phyloP scores from a whole-genome alignment of 2,797 vertebrate genomes.

The Bradypus variegatus region DNA sequence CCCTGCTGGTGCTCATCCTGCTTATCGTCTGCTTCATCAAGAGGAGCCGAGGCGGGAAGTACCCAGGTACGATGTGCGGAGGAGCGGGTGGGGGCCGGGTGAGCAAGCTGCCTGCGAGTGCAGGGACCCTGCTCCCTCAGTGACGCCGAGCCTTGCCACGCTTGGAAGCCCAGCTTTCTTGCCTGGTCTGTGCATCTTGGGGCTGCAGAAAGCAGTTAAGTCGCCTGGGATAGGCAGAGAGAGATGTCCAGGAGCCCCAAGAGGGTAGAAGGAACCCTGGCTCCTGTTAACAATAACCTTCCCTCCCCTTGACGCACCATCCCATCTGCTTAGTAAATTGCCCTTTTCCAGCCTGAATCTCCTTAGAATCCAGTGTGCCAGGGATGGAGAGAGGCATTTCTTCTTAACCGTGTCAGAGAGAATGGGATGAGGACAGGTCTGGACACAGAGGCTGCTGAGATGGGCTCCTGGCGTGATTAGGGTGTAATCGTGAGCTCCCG shows the following conservation, averaged over 20 bases:
- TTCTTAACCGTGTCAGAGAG: not conserved
- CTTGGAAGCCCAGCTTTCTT: not conserved
- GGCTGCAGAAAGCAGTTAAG: conserved; percentile 42
- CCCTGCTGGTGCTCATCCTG: conserved; percentile 94
- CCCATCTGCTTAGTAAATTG: conserved; percentile 29
- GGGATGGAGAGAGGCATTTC: not conserved
- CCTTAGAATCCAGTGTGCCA: not conserved
- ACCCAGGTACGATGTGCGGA: conserved; percentile 80
- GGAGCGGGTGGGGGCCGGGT: not conserved
- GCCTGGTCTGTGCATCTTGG: not conserved
- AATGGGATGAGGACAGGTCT: not conserved
- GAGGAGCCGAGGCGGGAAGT: conserved; percentile 96
- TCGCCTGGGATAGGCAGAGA: not conserved
- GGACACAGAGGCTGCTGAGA: not conserved
- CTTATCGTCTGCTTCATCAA: conserved; percentile 99
- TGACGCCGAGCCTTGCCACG: not conserved
- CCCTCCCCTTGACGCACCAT: not conserved
- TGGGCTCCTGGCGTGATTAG: fast-evolving
- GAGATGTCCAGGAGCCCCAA: not conserved
- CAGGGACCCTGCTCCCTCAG: not conserved
- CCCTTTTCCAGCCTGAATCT: conserved; percentile 32
- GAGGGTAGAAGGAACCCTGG: not conserved
- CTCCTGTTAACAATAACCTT: conserved; percentile 23
- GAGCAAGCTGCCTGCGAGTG: not conserved
- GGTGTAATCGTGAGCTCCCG: not conserved